These are phyloP conservation scores for Aphelinus atriplicis DNA, from an alignment of 1,140 invertebrate species.

Conservation along the genomic window DNA sequence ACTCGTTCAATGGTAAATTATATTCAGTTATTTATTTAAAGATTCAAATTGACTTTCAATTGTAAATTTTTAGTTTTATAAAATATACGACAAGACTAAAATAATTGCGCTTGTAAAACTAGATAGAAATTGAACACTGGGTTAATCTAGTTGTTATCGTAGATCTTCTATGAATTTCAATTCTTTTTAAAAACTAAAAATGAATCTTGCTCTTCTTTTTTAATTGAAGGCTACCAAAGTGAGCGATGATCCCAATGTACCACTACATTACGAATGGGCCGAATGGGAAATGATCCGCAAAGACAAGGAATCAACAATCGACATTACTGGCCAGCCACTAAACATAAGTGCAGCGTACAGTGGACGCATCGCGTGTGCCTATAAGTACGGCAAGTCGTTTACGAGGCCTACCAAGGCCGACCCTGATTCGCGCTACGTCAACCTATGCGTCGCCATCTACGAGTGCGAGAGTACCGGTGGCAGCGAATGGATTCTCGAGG, in stretches of 20 bases:
- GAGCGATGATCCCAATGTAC: slow-evolving; percentile 55
- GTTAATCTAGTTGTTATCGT: no score
- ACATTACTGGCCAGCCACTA: slow-evolving; percentile 86
- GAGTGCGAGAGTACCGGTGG: slow-evolving; percentile 99
- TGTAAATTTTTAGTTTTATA: no score
- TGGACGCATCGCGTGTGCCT: slow-evolving; percentile 95
- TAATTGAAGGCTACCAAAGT: slow-evolving; percentile 39
- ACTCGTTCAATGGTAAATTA: no score
- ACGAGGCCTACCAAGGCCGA: slow-evolving; percentile 80
- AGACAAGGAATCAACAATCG: slow-evolving; percentile 84
- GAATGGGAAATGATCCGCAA: slow-evolving; percentile 92
- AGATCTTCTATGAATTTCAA: no score
- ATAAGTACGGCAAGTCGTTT: slow-evolving; percentile 89
- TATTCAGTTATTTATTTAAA: no score
- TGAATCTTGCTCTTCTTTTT: neutral
- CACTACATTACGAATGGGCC: slow-evolving; percentile 80
- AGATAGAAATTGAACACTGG: no score
- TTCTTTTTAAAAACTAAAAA: neutral
- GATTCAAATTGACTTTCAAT: no score
- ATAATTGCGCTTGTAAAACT: no score
- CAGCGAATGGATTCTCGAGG: slow-evolving; percentile 98
- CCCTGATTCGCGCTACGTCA: slow-evolving; percentile 87
- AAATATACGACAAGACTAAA: no score
- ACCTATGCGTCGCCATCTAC: slow-evolving; percentile 96
- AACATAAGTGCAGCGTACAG: slow-evolving; percentile 97